phyloP scores from a whole-genome alignment of 2,113 vertebrate genomes.

The crab-eating macaque (Macaca fascicularis) region T2T-MFA8v1.1 NC_088375.1:150879001-150879500 shows the following conservation, averaged over 20 bases:
- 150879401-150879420: neutral
- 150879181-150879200: conserved; percentile 68
- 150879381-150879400: conserved; percentile 68
- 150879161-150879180: conserved; percentile 71
- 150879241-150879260: conserved; percentile 48
- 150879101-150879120: conserved; percentile 77
- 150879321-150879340: conserved; percentile 63
- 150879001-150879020: conserved; percentile 69
- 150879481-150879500: conserved; percentile 72
- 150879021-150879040: conserved; percentile 38
- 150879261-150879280: conserved; percentile 52
- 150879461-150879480: conserved; percentile 66
- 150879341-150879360: conserved; percentile 56
- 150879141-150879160: conserved; percentile 77
- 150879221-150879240: conserved; percentile 72
- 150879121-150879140: conserved; percentile 81
- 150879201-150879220: conserved; percentile 19
- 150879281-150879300: conserved; percentile 57
- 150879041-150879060: conserved; percentile 59
- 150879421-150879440: neutral
- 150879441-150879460: conserved; percentile 26
- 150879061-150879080: conserved; percentile 78
- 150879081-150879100: conserved; percentile 73
- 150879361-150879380: conserved; percentile 64
- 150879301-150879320: conserved; percentile 72